Evolutionary conservation across 2,888 invertebrate genomes (phyloP), one percentile per base, ranked within the genome.

Genomic region (Mesoligia furuncula): DNA sequence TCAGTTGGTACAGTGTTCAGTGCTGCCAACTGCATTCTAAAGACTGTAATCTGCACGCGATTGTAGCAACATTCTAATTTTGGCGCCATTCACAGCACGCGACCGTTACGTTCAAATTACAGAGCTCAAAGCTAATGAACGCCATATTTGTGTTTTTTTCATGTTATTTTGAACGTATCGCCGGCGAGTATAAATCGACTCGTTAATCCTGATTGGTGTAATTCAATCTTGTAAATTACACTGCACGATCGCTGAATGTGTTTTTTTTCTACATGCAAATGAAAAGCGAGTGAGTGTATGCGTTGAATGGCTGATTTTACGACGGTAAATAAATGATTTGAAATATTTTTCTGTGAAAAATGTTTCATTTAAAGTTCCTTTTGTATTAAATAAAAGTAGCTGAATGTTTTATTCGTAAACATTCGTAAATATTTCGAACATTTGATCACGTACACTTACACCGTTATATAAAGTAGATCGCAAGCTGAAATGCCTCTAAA

Each of bases 1-100:
- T 88, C 80, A 80, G 84, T 80, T 73, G 74, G 86, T 79, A 80
- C 65, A 61, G 75, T 71, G 75, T 74, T 67, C 72, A 79, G 77
- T 67, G 75, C 54, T 80, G 81, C 85, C 81, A 85, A 85, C 85
- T 87, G 81, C 83, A 86, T 88, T 78, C 78, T 83, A 80, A 86
- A 86, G 74, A 83, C 81, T 78, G 71, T 85, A 89, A 89, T 90
- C 87, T 86, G 88, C 90, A 89, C 90, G 90, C 90, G 81, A 90
- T 82, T 85, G 84, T 84, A 85, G 84, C 86, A 89, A 89, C 88
- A 87, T 90, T 89, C 90, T 86, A 88, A 90, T 88, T 90, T 86
- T 84, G 78, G 74, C 78, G 69, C 75, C 82, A 85, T 88, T 87
- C 85, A 85, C 57, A 78, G 75, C 85, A 87, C 89, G 87, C 83